These are phyloP conservation scores for Sternarchorhynchus goeldii DNA, from an alignment of 2,797 vertebrate genomes.

Conservation along the genomic window DNA sequence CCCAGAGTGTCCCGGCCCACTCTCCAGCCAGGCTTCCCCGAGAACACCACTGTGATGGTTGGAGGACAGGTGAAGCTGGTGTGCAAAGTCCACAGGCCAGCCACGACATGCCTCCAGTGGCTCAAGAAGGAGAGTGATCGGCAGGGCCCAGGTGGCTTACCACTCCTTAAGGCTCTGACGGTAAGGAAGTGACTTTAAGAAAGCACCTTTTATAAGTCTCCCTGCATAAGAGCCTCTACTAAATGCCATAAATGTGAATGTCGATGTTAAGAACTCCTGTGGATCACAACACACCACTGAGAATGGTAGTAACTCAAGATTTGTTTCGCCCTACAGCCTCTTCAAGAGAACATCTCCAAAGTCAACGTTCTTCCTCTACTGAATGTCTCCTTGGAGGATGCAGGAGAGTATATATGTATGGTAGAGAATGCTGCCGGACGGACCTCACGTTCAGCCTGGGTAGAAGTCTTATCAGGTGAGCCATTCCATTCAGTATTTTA, in stretches of 20 bases:
- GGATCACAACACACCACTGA: constrained; percentile 10
- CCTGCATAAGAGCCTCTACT: too few species aligned
- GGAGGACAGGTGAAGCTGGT: constrained; percentile 67
- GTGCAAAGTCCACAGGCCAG: constrained; percentile 75
- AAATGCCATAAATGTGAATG: too few species aligned
- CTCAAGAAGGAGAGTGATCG: constrained; percentile 64
- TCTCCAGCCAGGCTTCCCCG: constrained; percentile 73
- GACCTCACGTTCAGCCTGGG: constrained; percentile 73
- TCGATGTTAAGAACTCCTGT: constrained; percentile 39
- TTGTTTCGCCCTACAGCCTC: constrained; percentile 59
- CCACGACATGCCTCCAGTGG: constrained; percentile 77
- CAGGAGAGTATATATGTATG: constrained; percentile 77
- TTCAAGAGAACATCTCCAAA: constrained; percentile 71
- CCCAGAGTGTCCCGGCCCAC: constrained; percentile 64
- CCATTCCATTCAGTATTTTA: background rate
- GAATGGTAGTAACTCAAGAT: constrained; percentile 39
- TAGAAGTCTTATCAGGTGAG: constrained; percentile 74
- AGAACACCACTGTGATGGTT: constrained; percentile 70
- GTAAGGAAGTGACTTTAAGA: constrained; percentile 64
- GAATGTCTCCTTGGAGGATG: constrained; percentile 70
- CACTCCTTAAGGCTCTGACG: constrained; percentile 66
- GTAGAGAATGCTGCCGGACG: constrained; percentile 65
- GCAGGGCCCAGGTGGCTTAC: constrained; percentile 49
- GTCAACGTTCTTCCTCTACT: constrained; percentile 68
- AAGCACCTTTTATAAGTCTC: too few species aligned